These are phyloP conservation scores for Cataglyphis livida DNA, from an alignment of 2,888 invertebrate genomes.

Conservation along the genomic window DNA sequence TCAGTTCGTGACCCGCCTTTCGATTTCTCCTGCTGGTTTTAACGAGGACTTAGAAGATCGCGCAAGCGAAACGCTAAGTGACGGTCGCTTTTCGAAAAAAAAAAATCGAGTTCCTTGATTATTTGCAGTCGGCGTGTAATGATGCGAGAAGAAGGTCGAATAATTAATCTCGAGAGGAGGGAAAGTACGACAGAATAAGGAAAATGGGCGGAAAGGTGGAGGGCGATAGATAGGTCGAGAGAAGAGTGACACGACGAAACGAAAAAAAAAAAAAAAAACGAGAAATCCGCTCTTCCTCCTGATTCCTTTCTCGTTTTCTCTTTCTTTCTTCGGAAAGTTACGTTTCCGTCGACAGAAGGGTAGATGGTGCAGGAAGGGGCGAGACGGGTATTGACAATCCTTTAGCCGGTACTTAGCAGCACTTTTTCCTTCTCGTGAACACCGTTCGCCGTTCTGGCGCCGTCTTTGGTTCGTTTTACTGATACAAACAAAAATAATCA, in stretches of 20 bases:
- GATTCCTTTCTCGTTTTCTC: constrained; percentile 59
- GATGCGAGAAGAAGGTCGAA: constrained; percentile 66
- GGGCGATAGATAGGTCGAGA: neutral
- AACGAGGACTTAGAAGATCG: constrained; percentile 53
- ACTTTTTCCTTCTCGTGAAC: constrained; percentile 66
- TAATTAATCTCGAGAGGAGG: constrained; percentile 66
- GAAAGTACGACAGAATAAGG: constrained; percentile 38
- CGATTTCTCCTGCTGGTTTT: constrained; percentile 33
- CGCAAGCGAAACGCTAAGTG: constrained; percentile 53
- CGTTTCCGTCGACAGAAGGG: constrained; percentile 63
- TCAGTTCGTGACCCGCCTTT: constrained; percentile 12
- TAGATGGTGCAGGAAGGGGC: constrained; percentile 50
- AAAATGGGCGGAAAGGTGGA: neutral
- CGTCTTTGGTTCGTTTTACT: constrained; percentile 4
- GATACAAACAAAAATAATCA: constrained; percentile 11
- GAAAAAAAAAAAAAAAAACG: constrained; percentile 34
- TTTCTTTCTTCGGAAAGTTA: constrained; percentile 68
- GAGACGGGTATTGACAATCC: constrained; percentile 79
- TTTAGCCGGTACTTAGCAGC: constrained; percentile 78
- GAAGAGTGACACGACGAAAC: constrained; percentile 1
- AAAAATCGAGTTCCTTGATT: constrained; percentile 55
- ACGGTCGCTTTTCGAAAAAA: constrained; percentile 56
- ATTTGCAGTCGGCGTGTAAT: constrained; percentile 61
- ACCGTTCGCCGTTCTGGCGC: constrained; percentile 41
- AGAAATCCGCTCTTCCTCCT: constrained; percentile 49